Percentiles rank a stretch among this genome's conserved stretches.
Conservation (phyloP, 2,888 invertebrate genomes). For the Willowsia nigromaculata region DNA sequence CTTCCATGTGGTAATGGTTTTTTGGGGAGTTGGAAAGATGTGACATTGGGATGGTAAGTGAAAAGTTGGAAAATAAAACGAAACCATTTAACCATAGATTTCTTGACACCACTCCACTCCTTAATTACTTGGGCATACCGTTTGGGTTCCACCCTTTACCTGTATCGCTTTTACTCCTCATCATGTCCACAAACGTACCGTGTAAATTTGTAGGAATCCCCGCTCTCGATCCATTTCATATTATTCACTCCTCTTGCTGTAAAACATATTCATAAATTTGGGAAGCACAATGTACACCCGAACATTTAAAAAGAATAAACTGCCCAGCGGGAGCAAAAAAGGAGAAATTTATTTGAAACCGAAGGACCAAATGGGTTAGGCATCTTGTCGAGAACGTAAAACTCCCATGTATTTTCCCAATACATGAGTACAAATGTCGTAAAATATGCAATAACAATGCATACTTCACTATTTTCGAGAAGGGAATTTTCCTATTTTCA, state of each 20-base stretch:
- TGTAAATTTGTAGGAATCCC: conserved; percentile 7
- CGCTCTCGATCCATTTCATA: neutral
- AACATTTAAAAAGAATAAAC: conserved; percentile 9
- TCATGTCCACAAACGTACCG: neutral
- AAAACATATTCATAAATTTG: conserved; percentile 10
- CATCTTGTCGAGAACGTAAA: conserved; percentile 58
- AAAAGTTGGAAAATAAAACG: conserved; percentile 33
- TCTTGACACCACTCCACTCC: conserved; percentile 60
- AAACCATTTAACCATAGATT: conserved; percentile 56
- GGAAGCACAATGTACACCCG: neutral
- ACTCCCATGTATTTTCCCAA: conserved; percentile 28
- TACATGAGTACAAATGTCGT: conserved; percentile 37
- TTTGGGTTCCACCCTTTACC: conserved; percentile 50
- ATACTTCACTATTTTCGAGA: conserved; percentile 15
- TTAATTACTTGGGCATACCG: conserved; percentile 55
- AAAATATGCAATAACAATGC: conserved; percentile 56
- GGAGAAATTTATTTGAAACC: conserved; percentile 46
- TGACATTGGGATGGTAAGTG: neutral
- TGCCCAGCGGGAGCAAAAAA: conserved; percentile 42
- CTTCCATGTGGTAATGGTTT: conserved; percentile 20
- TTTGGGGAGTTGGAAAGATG: conserved; percentile 15
- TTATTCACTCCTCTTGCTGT: neutral
- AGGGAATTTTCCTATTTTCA: neutral
- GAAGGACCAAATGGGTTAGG: conserved; percentile 52
- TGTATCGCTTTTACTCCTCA: conserved; percentile 32